Conservation (phyloP, 2,888 invertebrate species). For the Drosophila mettleri region DNA sequence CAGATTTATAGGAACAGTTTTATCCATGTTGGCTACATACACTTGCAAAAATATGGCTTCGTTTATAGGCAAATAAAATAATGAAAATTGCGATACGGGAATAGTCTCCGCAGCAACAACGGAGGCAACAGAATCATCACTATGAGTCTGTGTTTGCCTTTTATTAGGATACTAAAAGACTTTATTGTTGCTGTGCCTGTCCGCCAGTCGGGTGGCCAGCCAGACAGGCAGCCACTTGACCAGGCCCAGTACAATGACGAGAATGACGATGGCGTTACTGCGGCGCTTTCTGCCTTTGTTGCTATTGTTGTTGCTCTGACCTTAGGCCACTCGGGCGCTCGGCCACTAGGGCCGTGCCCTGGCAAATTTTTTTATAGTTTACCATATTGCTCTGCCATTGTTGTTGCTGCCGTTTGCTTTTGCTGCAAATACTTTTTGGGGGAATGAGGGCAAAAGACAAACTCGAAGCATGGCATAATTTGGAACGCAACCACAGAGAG, state of each 20-base stretch:
- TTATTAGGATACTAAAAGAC: slow-evolving; percentile 84
- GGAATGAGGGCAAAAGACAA: slow-evolving; percentile 72
- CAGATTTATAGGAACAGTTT: slow-evolving; percentile 51
- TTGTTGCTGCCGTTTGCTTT: slow-evolving; percentile 24
- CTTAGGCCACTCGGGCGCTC: slow-evolving; percentile 53
- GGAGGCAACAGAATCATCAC: slow-evolving; percentile 35
- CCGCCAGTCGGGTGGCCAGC: slow-evolving; percentile 13
- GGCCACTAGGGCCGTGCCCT: slow-evolving; percentile 44
- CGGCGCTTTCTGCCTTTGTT: background rate
- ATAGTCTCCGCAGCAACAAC: slow-evolving; percentile 50
- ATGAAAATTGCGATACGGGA: slow-evolving; percentile 83
- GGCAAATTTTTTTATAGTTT: slow-evolving; percentile 71
- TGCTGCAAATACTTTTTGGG: slow-evolving; percentile 69
- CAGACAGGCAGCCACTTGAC: slow-evolving; percentile 66
- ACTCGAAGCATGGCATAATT: slow-evolving; percentile 69
- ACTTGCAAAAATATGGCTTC: slow-evolving; percentile 76
- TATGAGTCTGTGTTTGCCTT: slow-evolving; percentile 81
- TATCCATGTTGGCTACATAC: slow-evolving; percentile 38
- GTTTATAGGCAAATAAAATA: slow-evolving; percentile 85
- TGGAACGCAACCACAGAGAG: slow-evolving; percentile 52
- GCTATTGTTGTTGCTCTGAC: slow-evolving; percentile 46
- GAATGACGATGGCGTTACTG: slow-evolving; percentile 69
- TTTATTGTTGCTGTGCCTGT: slow-evolving; percentile 71
- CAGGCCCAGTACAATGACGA: slow-evolving; percentile 68
- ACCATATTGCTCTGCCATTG: slow-evolving; percentile 63